phyloP scores from a whole-genome alignment of 2,113 vertebrate genomes.

The Antechinus flavipes region DNA sequence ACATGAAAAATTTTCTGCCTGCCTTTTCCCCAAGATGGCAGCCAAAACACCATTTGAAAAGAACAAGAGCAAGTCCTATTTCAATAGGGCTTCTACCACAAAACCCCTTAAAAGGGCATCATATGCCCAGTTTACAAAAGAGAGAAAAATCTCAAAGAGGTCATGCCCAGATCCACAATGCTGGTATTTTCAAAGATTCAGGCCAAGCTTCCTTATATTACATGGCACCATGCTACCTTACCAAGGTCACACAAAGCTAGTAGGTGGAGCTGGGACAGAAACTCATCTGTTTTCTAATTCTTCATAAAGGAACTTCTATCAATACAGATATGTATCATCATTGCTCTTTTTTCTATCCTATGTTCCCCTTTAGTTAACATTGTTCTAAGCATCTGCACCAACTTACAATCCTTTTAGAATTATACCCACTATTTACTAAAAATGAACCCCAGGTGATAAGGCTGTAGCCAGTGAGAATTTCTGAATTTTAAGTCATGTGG shows the following conservation, averaged over 20 bases:
- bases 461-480: not conserved
- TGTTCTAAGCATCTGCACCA: not conserved
- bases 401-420: constrained; percentile 23
- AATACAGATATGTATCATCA: not conserved
- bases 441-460: constrained; percentile 36
- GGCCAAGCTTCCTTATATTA: not conserved
- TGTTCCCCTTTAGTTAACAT: not conserved
- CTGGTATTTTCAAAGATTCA: not conserved
- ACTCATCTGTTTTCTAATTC: too few species aligned
- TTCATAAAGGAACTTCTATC: too few species aligned
- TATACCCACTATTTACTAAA: constrained; percentile 48
- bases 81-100: not conserved
- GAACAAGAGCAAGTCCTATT: not conserved
- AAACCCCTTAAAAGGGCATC: not conserved
- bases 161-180: not conserved
- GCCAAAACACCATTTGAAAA: not conserved
- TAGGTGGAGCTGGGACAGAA: not conserved
- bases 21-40: not conserved
- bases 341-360: not conserved
- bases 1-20: not conserved
- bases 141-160: not conserved
- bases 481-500: constrained; percentile 39
- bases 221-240: not conserved
- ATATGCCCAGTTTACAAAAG: not conserved
- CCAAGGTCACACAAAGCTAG: not conserved